A percentile compares a stretch with the other conserved stretches of the same genome.
Conservation (phyloP, 2,797 vertebrate genomes). For the Odontamblyopus lacepedii region DNA sequence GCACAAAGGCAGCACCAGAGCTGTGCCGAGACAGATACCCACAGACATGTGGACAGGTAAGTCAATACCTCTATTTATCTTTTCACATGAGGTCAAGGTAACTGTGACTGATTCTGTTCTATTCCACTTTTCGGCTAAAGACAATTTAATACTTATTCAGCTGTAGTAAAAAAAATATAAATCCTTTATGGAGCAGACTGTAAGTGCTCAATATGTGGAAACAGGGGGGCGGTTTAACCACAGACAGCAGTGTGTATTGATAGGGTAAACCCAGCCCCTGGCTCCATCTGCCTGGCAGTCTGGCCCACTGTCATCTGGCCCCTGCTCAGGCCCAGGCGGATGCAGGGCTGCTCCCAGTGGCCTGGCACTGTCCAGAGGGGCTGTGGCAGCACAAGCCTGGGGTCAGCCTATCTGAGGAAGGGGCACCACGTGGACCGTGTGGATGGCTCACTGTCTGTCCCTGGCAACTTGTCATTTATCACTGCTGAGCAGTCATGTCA, state of each 20-base stretch:
- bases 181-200: constrained; percentile 9
- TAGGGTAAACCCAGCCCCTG: constrained; percentile 44
- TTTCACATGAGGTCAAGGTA: constrained; percentile 21
- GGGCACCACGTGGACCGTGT: constrained; percentile 72
- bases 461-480: constrained; percentile 86
- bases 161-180: background rate
- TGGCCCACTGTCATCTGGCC: constrained; percentile 71
- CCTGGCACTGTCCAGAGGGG: constrained; percentile 58
- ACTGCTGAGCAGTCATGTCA: constrained; percentile 81
- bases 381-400: constrained; percentile 69
- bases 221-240: constrained; percentile 25
- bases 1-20: constrained; percentile 22
- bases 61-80: constrained; percentile 12
- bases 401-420: constrained; percentile 80
- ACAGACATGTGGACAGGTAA: constrained; percentile 15
- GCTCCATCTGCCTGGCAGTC: constrained; percentile 63
- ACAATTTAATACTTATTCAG: background rate
- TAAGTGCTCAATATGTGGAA: constrained; percentile 1
- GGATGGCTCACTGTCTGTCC: constrained; percentile 81
- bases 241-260: constrained; percentile 38
- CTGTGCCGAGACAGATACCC: background rate
- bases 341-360: constrained; percentile 39
- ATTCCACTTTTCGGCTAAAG: background rate
- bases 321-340: constrained; percentile 42
- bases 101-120: constrained; percentile 1